Evolutionary conservation across 2,797 vertebrate species (phyloP).

Genomic region (Sciurus vulgaris): DNA sequence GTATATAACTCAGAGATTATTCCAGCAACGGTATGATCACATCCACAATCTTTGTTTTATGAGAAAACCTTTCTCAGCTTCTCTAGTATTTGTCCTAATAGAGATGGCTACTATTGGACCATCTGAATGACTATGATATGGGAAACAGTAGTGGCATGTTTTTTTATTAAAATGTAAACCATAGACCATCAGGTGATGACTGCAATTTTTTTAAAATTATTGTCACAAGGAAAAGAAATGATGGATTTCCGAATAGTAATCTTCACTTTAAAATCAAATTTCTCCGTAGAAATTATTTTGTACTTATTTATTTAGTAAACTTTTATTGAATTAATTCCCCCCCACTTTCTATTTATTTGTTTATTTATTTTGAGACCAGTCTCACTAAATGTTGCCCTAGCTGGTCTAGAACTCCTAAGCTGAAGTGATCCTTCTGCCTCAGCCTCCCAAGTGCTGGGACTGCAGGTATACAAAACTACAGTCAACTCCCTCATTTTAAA

Average conservation of each 20-base stretch:
- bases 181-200: background rate
- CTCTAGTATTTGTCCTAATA: background rate
- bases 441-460: background rate
- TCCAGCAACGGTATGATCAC: slow-evolving; percentile 86
- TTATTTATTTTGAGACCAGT: background rate
- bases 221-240: slow-evolving; percentile 50
- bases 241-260: slow-evolving; percentile 15
- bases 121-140: slow-evolving; percentile 43
- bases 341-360: background rate
- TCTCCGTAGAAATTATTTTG: slow-evolving; percentile 40
- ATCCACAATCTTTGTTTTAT: slow-evolving; percentile 62
- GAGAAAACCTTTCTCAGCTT: slow-evolving; percentile 35
- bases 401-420: background rate
- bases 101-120: background rate
- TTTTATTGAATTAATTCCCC: slow-evolving; percentile 5
- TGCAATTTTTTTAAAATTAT: slow-evolving; percentile 12
- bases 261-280: slow-evolving; percentile 54
- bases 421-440: background rate
- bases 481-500: background rate
- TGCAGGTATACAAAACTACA: background rate
- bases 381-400: background rate
- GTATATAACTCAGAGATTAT: slow-evolving; percentile 86
- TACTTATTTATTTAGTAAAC: slow-evolving; percentile 29
- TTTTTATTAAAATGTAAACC: slow-evolving; percentile 35
- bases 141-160: slow-evolving; percentile 4